A percentile compares a stretch with the other conserved stretches of the same genome.
Evolutionary conservation across 30 jellyfish, hydroid and myxozoan genomes (phyloP).

Genomic region (Aurelia aurita): DNA sequence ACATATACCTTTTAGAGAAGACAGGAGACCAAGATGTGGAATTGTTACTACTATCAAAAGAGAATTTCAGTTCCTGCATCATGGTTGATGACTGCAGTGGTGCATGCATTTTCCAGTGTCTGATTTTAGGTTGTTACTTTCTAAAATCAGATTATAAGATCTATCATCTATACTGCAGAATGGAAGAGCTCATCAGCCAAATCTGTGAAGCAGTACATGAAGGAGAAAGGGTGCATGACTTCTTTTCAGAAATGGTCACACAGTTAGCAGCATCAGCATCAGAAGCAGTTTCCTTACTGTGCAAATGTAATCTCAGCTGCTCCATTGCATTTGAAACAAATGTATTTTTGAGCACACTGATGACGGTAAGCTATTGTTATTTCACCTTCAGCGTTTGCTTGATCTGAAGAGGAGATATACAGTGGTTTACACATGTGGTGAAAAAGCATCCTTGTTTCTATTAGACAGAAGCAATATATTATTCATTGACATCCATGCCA

Average conservation of each 20-base stretch:
- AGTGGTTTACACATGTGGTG: neutral
- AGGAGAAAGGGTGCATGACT: conserved; percentile 7
- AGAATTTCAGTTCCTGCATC: neutral
- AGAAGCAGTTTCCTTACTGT: neutral
- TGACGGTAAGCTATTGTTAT: neutral
- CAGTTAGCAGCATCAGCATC: neutral
- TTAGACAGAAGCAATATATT: conserved; percentile 5
- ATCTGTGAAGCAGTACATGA: neutral
- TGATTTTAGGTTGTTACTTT: no score
- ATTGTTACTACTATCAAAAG: neutral
- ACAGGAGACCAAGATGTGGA: neutral
- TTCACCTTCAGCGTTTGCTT: neutral
- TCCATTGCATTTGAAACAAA: conserved; percentile 16
- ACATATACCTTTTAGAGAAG: neutral
- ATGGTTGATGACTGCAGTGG: no score
- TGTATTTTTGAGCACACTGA: conserved; percentile 2
- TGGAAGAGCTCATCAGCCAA: no score
- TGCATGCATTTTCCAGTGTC: no score
- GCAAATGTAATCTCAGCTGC: neutral
- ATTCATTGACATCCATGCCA: conserved; percentile 28
- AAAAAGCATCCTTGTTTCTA: neutral
- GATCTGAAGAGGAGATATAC: neutral
- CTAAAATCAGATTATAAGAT: no score
- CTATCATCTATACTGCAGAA: no score
- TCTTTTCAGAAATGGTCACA: conserved; percentile 1